phyloP scores from a whole-genome alignment of 2,797 vertebrate genomes.

The Coreius guichenoti region DNA sequence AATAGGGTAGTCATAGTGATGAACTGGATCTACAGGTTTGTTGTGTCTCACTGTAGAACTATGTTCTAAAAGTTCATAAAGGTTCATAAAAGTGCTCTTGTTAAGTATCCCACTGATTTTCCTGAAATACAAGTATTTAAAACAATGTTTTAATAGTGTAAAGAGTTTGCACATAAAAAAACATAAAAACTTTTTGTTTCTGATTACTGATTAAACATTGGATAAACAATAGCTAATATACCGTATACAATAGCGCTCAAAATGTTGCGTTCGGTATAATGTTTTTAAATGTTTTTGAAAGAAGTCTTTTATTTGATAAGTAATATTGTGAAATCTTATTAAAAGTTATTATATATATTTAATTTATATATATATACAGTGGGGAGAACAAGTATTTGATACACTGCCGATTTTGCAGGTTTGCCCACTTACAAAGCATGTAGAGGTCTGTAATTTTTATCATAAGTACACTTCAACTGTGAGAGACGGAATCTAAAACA shows the following conservation, averaged over 20 bases:
- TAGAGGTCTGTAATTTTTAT: too few relatives aligned
- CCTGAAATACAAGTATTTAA: background rate
- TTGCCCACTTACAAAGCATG: too few relatives aligned
- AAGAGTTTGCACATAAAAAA: background rate
- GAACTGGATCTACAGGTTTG: constrained; percentile 68
- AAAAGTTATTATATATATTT: too few relatives aligned
- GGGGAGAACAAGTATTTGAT: too few relatives aligned
- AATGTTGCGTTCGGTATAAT: background rate
- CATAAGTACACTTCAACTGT: too few relatives aligned
- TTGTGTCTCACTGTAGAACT: constrained; percentile 6
- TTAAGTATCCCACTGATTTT: constrained; percentile 1
- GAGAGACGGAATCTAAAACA: too few relatives aligned
- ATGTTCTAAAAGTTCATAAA: constrained; percentile 9
- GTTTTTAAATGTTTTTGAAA: too few relatives aligned
- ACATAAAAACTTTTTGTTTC: background rate
- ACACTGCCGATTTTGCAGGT: too few relatives aligned
- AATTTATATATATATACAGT: too few relatives aligned
- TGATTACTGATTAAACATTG: background rate
- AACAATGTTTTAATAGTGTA: background rate
- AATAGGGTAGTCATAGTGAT: constrained; percentile 29
- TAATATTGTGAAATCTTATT: background rate
- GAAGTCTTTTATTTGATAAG: too few relatives aligned
- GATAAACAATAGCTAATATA: background rate
- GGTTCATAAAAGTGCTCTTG: background rate
- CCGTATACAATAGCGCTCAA: background rate